Evolutionary conservation across 2,888 invertebrate genomes (phyloP), one percentile per base, ranked within the genome.

Genomic region (Sarcophaga carnaria): DNA sequence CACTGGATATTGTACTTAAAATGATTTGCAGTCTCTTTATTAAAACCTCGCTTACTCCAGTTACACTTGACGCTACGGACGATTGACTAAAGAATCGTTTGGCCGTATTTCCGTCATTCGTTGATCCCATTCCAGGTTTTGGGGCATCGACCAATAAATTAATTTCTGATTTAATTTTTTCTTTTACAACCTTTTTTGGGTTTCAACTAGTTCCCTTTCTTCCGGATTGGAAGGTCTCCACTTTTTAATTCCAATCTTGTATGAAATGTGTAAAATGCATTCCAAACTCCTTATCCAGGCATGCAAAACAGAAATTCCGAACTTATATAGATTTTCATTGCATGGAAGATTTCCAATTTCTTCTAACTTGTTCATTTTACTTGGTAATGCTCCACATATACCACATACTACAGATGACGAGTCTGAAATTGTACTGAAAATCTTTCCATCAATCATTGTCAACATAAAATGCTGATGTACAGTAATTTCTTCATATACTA

Each of bases 31-130:
- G 49, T 66, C 64, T 66, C 49, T 76, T 76, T 64, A 76, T 76
- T 66, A 76, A 66, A 25, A 49, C 66, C 62, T 76, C 76, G 25
- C 66, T 76, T 76, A 76, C 76, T 66, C 76, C 76, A 62, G 74
- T 63, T 60, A 22, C 37, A 63, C 63, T 75, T 25, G 74, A 75
- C 45, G 74, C 62, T 37, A 27, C 47, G n/a, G 27, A 75, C n/a
- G 62, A 37, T 62, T 75, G 74, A 27, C 74, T 75, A 75, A 75
- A 75, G 45, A 75, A 62, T 25, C 20, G 64, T 80, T 4, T 27
- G 4, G 27, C 27, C 27, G 4, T 27, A 27, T 27, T 27, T 27
- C 27, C 4, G 27, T 27, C 27, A 27, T 27, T 27, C 27, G 27
- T 27, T 27, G 4, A 27, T 27, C 27, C 27, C 27, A 27, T 27